Evolutionary conservation across 2,888 invertebrate genomes (phyloP).

Genomic region (Biston betularia): DNA sequence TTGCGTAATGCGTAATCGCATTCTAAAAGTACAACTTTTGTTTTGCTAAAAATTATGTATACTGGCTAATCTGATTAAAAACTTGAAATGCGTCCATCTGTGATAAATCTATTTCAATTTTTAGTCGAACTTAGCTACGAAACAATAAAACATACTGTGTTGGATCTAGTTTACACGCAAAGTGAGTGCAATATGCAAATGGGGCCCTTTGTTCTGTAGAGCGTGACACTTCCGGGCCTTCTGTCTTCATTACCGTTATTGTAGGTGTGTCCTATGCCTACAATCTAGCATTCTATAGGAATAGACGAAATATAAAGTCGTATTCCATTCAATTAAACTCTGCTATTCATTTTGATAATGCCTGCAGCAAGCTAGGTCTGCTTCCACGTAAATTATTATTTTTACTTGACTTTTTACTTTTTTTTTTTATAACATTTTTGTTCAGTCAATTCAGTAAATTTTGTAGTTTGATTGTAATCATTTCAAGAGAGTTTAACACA

Average conservation of each 20-base stretch:
- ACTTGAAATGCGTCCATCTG: background rate
- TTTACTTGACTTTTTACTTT: no score
- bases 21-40: no score
- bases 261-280: slow-evolving; percentile 11
- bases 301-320: background rate
- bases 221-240: slow-evolving; percentile 51
- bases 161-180: slow-evolving; percentile 39
- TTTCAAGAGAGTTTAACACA: no score
- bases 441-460: no score
- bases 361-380: no score
- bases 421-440: no score
- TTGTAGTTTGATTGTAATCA: no score
- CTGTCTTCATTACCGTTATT: slow-evolving; percentile 46
- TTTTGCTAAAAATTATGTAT: background rate
- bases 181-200: slow-evolving; percentile 59
- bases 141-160: slow-evolving; percentile 32
- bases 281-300: background rate
- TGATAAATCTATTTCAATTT: background rate
- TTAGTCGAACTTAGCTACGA: background rate
- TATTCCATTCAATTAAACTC: background rate
- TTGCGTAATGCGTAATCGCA: no score
- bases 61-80: background rate
- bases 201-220: slow-evolving; percentile 49
- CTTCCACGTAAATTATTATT: no score
- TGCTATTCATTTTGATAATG: no score